These are phyloP conservation scores for Paraescarpia echinospica DNA, from an alignment of 1,140 invertebrate genomes.

Conservation along the genomic window DNA sequence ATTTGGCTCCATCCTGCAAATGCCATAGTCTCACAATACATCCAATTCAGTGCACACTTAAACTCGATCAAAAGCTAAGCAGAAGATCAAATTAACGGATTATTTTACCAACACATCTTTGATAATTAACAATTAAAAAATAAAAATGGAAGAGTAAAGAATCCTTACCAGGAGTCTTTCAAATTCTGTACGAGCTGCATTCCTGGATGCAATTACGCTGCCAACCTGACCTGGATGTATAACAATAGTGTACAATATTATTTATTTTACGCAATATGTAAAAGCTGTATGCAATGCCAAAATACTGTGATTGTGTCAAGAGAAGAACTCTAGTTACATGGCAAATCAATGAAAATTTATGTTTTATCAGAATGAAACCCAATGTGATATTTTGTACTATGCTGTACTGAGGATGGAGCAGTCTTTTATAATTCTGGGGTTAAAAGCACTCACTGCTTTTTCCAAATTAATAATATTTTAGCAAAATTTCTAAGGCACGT, in stretches of 20 bases:
- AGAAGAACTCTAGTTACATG: too few relatives aligned
- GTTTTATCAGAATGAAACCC: too few relatives aligned
- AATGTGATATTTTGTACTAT: too few relatives aligned
- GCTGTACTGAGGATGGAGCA: too few relatives aligned
- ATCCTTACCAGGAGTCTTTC: slow-evolving; percentile 76
- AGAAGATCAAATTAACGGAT: background rate
- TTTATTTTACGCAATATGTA: too few relatives aligned
- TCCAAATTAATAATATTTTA: too few relatives aligned
- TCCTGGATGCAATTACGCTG: slow-evolving; percentile 94
- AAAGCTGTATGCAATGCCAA: too few relatives aligned
- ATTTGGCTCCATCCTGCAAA: slow-evolving; percentile 84
- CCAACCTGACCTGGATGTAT: slow-evolving; percentile 79
- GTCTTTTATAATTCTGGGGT: too few relatives aligned
- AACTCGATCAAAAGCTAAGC: background rate
- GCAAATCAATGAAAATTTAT: too few relatives aligned
- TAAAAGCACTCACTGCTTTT: too few relatives aligned
- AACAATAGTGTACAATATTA: too few relatives aligned
- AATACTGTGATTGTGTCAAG: too few relatives aligned
- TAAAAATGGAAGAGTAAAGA: background rate
- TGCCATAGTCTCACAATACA: background rate
- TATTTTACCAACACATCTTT: background rate
- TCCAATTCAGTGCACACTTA: background rate
- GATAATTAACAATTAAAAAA: slow-evolving; percentile 4
- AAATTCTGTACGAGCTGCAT: slow-evolving; percentile 94
- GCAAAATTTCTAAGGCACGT: background rate